Base-by-base conservation (phyloP, 1,140 invertebrate genomes). In the Octopus bimaculoides region DNA sequence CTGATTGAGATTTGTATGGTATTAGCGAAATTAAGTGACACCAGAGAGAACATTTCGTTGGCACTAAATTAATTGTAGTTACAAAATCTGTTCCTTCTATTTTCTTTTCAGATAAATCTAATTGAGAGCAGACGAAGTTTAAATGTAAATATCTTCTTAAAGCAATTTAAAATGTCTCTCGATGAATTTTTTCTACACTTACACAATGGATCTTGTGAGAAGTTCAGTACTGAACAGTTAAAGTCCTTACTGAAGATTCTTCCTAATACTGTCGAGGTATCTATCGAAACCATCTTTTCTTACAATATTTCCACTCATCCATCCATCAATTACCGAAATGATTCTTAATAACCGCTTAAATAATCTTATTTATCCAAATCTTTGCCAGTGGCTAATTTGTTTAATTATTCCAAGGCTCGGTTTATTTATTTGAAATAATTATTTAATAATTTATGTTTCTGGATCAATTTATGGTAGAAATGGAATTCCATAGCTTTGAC, bases 131-230 rank as follows among this genome's bases (percentile, higher is more conserved):
- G 98, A 90, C 91, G 97, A 83, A 98, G 96, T 89, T 91, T 99
- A 56, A 99, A 98, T 87, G 95, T 99, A 1, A 99, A 98, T 89
- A 99, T 99, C 82, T 99, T 99, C 90, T 92, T 99, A n/a, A 98
- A 98, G 90, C 97, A 99, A 90, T 98, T 98, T 88, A 88, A 89
- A 77, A 88, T 87, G 81, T 94, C 95, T 75, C 96, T 97, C 87
- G 94, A 96, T 84, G 95, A 98, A 83, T 97, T 99, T 75, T 95
- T 98, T 81, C 93, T 94, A 78, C 91, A 98, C 81, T 95, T 99
- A 61, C 91, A 92, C 77, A 93, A 95, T 78, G 96, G 97, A 0
- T 93, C 93, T 14, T 95, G 97, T 87, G 94, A 95, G 81, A 94
- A 96, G 82, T 96, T 99, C 77, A 97, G 97, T 2, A 93, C 95